Evolutionary conservation across 2,797 vertebrate genomes (phyloP), one percentile per base, ranked within the genome.

Genomic region (Loris lydekkerianus): DNA sequence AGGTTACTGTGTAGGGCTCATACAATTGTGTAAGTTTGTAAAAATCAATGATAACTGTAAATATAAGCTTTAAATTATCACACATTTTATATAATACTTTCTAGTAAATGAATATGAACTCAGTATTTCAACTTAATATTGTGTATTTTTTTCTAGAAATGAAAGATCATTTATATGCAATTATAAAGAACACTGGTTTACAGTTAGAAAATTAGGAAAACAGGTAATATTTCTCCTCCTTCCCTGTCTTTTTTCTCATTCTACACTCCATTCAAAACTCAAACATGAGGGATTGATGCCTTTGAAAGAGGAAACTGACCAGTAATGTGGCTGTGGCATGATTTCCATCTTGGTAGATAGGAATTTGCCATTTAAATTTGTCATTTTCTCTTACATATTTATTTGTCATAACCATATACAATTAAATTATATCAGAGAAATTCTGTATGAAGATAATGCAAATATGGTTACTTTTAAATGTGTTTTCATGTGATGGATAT

Each of bases 151-250:
- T 99, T 99, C 97, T 98, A 99, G 99, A 99, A 99, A 99, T 98
- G 99, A 99, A 98, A 99, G 99, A 96, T 99, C 99, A 96, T 99
- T 99, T 98, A 99, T 99, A 98, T 99, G 99, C 98, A 99, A 99
- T 98, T 99, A 99, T 99, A 99, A 99, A 98, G 99, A 99, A 98
- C 99, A 99, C 98, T 99, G 99, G 99, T 99, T 99, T 98, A 99
- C 99, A 97, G 99, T 99, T 98, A 99, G 99, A 98, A 99, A 99
- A 98, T 99, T 99, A 98, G 99, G 99, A 98, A 99, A 99, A 98
- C 99, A 99, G 99, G 99, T 99, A 99, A 98, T 96, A 93, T 60
- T 61, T 97, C 53, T 93, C 53, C 31, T 87, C 11, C 34, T 94
- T 96, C 63, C 10, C 7, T 97, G 70, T 96, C 93, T 98, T 97